Evolutionary conservation across 2,797 vertebrate genomes (phyloP).

Genomic region (Oryzias sinensis): DNA sequence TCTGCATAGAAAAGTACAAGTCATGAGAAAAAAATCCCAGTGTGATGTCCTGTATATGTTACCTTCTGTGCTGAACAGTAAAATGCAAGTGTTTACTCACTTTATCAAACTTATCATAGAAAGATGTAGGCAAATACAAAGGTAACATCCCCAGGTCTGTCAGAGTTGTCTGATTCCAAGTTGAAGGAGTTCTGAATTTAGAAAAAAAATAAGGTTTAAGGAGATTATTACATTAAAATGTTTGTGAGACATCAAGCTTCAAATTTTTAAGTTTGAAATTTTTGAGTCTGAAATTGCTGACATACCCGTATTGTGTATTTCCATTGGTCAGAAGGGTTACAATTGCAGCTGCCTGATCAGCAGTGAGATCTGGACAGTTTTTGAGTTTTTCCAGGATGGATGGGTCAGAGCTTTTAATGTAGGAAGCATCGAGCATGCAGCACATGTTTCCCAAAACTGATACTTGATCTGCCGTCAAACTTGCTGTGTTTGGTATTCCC

Average conservation of each 20-base stretch:
- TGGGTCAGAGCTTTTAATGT: slow-evolving; percentile 65
- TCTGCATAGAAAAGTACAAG: slow-evolving; percentile 37
- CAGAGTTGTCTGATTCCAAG: slow-evolving; percentile 24
- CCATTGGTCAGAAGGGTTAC: slow-evolving; percentile 49
- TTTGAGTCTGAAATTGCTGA: neutral
- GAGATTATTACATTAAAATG: too few species aligned
- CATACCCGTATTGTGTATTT: slow-evolving; percentile 63
- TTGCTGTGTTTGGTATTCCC: slow-evolving; percentile 57
- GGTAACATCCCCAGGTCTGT: slow-evolving; percentile 53
- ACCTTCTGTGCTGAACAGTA: neutral
- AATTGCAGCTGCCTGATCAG: slow-evolving; percentile 38
- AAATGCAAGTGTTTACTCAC: slow-evolving; percentile 38
- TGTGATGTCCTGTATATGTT: too few species aligned
- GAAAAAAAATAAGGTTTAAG: neutral
- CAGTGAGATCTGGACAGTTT: slow-evolving; percentile 51
- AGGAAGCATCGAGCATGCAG: slow-evolving; percentile 60
- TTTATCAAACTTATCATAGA: slow-evolving; percentile 61
- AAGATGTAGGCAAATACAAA: slow-evolving; percentile 56
- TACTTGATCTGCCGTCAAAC: slow-evolving; percentile 52
- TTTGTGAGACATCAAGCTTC: neutral
- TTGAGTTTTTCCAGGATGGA: slow-evolving; percentile 72
- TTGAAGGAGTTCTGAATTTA: slow-evolving; percentile 14
- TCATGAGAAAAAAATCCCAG: neutral
- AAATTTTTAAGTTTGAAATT: neutral
- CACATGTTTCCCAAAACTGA: slow-evolving; percentile 75